Evolutionary conservation across 2,888 invertebrate genomes (phyloP).

Genomic region (Epinotia demarniana): DNA sequence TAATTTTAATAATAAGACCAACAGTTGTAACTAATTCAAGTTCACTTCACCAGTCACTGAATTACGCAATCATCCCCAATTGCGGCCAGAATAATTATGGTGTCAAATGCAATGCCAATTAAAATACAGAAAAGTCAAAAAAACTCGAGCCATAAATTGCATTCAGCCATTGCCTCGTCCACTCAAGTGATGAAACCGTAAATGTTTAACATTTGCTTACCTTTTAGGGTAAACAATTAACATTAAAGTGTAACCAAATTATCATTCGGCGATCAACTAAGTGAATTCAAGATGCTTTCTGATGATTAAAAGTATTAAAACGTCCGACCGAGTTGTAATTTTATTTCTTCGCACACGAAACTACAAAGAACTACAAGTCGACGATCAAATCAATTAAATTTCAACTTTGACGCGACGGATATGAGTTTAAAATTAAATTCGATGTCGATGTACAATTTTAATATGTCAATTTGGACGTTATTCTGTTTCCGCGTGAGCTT

Average conservation of each 20-base stretch:
- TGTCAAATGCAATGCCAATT: slow-evolving; percentile 29
- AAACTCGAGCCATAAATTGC: slow-evolving; percentile 20
- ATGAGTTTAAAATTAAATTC: neutral
- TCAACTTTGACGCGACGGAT: neutral
- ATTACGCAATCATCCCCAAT: neutral
- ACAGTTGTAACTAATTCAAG: neutral
- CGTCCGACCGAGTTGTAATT: slow-evolving; percentile 15
- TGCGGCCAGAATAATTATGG: neutral
- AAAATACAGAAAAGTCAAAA: slow-evolving; percentile 25
- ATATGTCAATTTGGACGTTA: slow-evolving; percentile 13
- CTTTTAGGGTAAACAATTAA: slow-evolving; percentile 31
- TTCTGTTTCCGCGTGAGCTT: slow-evolving; percentile 21
- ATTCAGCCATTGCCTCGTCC: neutral
- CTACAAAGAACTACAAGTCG: neutral
- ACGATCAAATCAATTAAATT: neutral
- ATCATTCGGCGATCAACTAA: neutral
- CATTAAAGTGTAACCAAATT: slow-evolving; percentile 28
- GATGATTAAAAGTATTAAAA: slow-evolving; percentile 34
- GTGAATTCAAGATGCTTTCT: slow-evolving; percentile 26
- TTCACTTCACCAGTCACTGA: neutral
- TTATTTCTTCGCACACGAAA: neutral
- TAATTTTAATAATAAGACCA: neutral
- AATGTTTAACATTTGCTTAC: slow-evolving; percentile 19
- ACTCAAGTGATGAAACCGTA: slow-evolving; percentile 34
- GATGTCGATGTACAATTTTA: neutral